Conservation (phyloP, 2,113 vertebrate species). For the Chlamydotis undulata region DNA sequence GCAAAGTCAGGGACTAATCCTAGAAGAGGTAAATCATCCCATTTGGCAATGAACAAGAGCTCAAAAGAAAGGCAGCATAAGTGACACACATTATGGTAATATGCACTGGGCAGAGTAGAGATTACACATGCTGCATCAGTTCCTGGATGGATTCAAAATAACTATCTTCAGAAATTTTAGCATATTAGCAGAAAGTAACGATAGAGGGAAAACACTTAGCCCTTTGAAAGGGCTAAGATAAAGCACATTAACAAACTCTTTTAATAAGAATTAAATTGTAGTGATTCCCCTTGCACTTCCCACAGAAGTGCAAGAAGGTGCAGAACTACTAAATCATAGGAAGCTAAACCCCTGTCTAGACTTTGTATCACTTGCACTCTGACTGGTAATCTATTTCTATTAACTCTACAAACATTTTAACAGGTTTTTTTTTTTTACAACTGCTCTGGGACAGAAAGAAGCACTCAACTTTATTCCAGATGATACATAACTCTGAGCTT, state of each 20-base stretch:
- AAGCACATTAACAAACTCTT: neutral
- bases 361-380: neutral
- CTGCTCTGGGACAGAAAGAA: neutral
- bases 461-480: neutral
- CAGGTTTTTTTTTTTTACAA: neutral
- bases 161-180: neutral
- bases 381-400: neutral
- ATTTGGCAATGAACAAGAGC: neutral
- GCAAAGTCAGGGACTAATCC: neutral
- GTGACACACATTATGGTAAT: neutral
- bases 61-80: neutral
- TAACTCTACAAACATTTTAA: neutral
- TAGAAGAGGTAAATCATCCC: neutral
- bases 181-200: neutral
- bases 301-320: rapidly evolving
- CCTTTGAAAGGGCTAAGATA: neutral
- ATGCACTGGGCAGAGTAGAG: neutral
- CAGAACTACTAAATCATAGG: neutral
- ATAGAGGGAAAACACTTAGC: neutral
- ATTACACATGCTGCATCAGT: neutral
- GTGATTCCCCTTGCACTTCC: neutral
- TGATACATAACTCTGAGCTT: neutral
- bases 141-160: neutral
- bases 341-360: neutral
- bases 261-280: neutral